Evolutionary conservation across 2,888 invertebrate genomes (phyloP), one percentile per base, ranked within the genome.

Genomic region (Microplitis manilae): DNA sequence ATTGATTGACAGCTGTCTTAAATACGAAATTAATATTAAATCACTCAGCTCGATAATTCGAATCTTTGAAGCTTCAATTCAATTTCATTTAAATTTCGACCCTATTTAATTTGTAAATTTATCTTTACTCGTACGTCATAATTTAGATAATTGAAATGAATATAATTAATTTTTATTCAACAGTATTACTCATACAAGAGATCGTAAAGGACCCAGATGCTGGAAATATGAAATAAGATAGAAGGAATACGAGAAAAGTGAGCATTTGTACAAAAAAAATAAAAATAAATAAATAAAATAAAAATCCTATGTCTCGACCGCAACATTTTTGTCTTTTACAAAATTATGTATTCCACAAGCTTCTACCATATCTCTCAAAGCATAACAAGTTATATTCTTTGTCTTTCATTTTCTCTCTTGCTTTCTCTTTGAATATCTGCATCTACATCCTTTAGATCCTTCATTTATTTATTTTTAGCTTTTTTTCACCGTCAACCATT

Each of bases 271-370:
- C 87, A 89, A 89, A 87, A 88, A 88, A 89, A 87, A 89, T 89
- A 89, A 89, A 90, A 88, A 87, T 86, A 85, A 85, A 86, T 88
- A 88, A 87, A 89, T 89, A 89, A 89, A 90, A 88, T 87, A 86
- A 85, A 85, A 86, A 88, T 70, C 41, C 73, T 65, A 41, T 68
- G 74, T 70, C 74, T 70, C 73, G 73, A 77, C 74, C 77, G 71
- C 90, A 90, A 84, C 86, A 90, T 90, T 90, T 90, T 90, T 90
- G 90, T 90, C 89, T 89, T 50, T 89, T 89, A 89, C 88, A 88
- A 87, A 90, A 90, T 90, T 90, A 90, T 90, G 89, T 90, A 90
- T 90, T 90, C 90, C 86, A 86, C 89, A 88, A 88, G 88, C 88
- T 88, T 88, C 85, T 86, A 84, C 86, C 87, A 87, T 89, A 89